Percentiles rank a stretch among this genome's conserved stretches.
Conservation (phyloP, 2,113 vertebrate genomes). For the Pituophis catenifer region DNA sequence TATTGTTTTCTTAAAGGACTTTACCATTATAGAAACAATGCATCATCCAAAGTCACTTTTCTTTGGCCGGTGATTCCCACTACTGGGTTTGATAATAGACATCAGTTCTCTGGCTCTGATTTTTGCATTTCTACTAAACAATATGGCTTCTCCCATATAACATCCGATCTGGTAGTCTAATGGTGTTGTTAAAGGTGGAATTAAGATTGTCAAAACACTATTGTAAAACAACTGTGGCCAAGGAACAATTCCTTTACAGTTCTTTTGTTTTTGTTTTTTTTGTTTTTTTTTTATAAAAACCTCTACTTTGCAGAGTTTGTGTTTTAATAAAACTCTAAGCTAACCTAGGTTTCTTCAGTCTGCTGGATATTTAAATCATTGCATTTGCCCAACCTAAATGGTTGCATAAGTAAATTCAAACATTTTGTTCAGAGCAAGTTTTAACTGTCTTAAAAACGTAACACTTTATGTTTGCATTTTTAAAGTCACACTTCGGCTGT, state of each 20-base stretch:
- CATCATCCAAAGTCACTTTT: background rate
- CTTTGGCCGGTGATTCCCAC: background rate
- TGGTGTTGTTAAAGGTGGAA: background rate
- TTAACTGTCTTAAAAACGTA: background rate
- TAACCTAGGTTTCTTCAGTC: background rate
- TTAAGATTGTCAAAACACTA: background rate
- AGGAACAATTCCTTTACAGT: background rate
- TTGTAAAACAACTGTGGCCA: background rate
- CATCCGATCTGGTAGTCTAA: background rate
- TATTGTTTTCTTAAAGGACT: background rate
- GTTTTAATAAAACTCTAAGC: background rate
- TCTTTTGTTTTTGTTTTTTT: background rate
- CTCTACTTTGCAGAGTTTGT: background rate
- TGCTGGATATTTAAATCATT: background rate
- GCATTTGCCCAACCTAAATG: background rate
- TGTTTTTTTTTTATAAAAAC: background rate
- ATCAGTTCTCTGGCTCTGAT: background rate
- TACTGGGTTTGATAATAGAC: background rate
- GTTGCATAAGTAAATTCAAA: background rate
- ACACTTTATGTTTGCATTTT: background rate
- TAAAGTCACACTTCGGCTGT: background rate
- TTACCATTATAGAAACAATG: background rate
- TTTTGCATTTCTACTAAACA: background rate
- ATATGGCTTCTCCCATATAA: background rate
- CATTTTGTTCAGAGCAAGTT: background rate